Percentiles rank a stretch among this genome's conserved stretches.
These are phyloP conservation scores for Linhomoeus sp. DNA, from an alignment of 2,888 invertebrate genomes.

Conservation along the genomic window DNA sequence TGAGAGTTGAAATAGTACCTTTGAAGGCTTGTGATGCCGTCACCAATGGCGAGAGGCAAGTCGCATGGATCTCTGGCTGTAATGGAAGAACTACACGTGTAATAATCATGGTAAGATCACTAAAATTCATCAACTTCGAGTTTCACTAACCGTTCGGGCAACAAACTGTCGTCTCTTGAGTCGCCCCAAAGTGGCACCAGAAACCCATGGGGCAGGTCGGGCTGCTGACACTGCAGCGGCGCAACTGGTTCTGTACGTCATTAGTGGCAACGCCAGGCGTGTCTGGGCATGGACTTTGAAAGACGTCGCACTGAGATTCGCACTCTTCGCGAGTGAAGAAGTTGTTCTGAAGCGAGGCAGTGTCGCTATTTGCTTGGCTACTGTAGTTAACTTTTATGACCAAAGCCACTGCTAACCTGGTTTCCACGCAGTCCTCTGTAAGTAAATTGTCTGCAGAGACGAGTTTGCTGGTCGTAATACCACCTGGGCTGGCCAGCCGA, in stretches of 20 bases:
- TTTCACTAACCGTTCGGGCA: not conserved
- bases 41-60: not conserved
- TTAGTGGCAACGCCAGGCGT: too few relatives aligned
- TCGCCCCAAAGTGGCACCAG: slow-evolving; percentile 1
- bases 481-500: not conserved
- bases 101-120: not conserved
- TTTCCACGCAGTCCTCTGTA: not conserved
- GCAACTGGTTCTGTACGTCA: too few relatives aligned
- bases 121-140: too few relatives aligned
- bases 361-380: too few relatives aligned
- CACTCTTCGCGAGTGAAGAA: not conserved
- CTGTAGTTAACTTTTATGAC: not conserved
- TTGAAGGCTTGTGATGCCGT: not conserved
- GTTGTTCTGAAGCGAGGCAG: too few relatives aligned
- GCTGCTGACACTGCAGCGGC: not conserved
- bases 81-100: not conserved
- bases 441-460: not conserved
- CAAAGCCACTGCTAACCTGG: not conserved
- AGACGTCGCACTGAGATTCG: not conserved
- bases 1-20: slow-evolving; percentile 2
- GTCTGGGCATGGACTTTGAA: too few relatives aligned
- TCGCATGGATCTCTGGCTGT: not conserved
- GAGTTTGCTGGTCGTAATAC: not conserved
- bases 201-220: not conserved
- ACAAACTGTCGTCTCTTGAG: not conserved